Percentiles rank a stretch among this genome's conserved stretches.
Conservation (phyloP, 2,888 invertebrate species). For the Eugnorisma glareosa region DNA sequence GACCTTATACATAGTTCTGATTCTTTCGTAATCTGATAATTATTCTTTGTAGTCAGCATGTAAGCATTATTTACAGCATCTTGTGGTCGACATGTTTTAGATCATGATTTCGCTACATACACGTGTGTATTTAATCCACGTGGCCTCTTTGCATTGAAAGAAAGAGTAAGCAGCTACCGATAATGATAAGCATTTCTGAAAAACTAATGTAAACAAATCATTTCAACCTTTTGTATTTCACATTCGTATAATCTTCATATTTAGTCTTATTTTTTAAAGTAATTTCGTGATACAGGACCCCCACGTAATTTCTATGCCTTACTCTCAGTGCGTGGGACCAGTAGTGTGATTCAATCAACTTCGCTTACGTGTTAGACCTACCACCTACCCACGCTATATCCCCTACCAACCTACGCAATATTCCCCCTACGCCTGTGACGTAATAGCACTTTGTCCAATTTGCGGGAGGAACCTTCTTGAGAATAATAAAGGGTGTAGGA, state of each 20-base stretch:
- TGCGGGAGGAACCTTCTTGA: conserved; percentile 18
- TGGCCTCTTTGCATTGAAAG: conserved; percentile 3
- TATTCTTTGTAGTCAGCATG: not conserved
- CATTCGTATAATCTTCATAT: not conserved
- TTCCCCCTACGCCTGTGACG: conserved; percentile 41
- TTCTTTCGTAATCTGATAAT: not conserved
- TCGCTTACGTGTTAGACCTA: conserved; percentile 22
- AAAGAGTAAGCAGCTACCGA: not conserved
- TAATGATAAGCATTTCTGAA: conserved; percentile 1
- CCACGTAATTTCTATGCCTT: not conserved
- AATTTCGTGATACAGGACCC: not conserved
- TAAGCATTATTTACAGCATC: not conserved
- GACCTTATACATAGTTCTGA: not conserved
- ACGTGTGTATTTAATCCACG: conserved; percentile 1
- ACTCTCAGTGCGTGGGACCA: not conserved
- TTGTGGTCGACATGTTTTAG: not conserved
- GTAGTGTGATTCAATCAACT: conserved; percentile 21
- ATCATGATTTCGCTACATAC: not conserved
- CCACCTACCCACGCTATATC: not conserved
- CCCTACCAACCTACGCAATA: not conserved
- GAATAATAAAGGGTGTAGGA: not conserved
- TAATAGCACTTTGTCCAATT: conserved; percentile 30
- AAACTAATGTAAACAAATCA: not conserved
- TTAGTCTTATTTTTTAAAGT: not conserved
- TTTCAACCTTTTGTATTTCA: not conserved